phyloP scores from a whole-genome alignment of 2,797 vertebrate species.

The Hephaestus fuliginosus region DNA sequence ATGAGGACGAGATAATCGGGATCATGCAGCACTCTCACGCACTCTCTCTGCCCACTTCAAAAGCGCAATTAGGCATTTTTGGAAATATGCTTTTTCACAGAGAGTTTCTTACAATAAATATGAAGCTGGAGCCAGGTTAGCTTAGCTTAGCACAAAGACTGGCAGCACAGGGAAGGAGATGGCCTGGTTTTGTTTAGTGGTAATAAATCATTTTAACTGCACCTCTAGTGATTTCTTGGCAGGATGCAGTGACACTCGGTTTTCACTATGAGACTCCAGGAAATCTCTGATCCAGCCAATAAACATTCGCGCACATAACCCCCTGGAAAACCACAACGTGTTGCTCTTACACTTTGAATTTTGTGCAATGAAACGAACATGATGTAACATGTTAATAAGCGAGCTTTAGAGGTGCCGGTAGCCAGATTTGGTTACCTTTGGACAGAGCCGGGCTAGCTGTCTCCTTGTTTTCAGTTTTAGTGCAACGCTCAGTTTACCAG shows the following conservation, averaged over 20 bases:
- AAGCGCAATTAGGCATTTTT: constrained; percentile 12
- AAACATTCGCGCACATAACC: not conserved
- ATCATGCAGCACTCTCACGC: not conserved
- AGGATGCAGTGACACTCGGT: not conserved
- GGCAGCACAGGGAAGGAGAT: not conserved
- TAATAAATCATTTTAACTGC: not conserved
- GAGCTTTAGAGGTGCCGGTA: too few species aligned
- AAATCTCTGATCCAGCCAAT: not conserved
- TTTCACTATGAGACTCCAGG: not conserved
- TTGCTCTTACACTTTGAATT: too few species aligned
- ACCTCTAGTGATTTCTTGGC: not conserved
- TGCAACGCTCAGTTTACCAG: not conserved
- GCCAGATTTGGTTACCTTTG: not conserved
- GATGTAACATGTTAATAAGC: too few species aligned
- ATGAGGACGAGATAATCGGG: constrained; percentile 48
- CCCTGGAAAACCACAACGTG: too few species aligned
- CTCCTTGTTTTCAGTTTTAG: not conserved
- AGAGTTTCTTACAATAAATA: not conserved
- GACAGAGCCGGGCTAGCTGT: not conserved
- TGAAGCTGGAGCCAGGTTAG: not conserved
- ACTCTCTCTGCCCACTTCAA: constrained; percentile 1
- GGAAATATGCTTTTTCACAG: not conserved
- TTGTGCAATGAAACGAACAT: not conserved
- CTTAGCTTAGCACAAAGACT: not conserved
- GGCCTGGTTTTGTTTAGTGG: not conserved